These are phyloP conservation scores for Malachius bipustulatus DNA, from an alignment of 2,888 invertebrate species.

Conservation along the genomic window DNA sequence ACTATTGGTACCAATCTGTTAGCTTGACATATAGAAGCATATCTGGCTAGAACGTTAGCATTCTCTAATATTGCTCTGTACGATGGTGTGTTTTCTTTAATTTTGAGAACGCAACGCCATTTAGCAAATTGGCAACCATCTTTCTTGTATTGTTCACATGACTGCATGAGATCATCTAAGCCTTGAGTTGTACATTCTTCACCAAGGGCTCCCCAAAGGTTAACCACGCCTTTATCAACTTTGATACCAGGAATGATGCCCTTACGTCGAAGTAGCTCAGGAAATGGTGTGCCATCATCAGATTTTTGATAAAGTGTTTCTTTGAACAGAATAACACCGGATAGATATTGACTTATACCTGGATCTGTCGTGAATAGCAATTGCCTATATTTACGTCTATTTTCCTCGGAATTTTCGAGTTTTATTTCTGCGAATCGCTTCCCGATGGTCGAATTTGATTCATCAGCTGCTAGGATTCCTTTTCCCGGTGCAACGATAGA, in stretches of 20 bases:
- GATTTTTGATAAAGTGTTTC: constrained; percentile 94
- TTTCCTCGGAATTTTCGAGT: constrained; percentile 83
- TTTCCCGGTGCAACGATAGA: no score
- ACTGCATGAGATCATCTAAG: constrained; percentile 84
- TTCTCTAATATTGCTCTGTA: constrained; percentile 84
- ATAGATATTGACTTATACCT: constrained; percentile 57
- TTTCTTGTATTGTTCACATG: constrained; percentile 95
- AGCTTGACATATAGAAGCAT: constrained; percentile 87
- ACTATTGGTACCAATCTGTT: constrained; percentile 96
- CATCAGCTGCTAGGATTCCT: constrained; percentile 94
- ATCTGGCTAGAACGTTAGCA: constrained; percentile 88
- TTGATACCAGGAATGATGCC: constrained; percentile 91
- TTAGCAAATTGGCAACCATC: constrained; percentile 84
- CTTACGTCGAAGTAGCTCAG: constrained; percentile 66
- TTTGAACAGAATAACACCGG: constrained; percentile 94
- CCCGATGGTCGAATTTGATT: constrained; percentile 81
- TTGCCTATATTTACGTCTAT: constrained; percentile 79
- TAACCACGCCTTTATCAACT: no score
- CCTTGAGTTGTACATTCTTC: constrained; percentile 95
- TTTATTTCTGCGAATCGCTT: constrained; percentile 76
- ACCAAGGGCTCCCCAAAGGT: constrained; percentile 82
- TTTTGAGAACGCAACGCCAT: constrained; percentile 95
- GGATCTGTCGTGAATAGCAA: constrained; percentile 69
- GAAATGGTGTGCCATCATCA: constrained; percentile 69
- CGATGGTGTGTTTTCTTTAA: constrained; percentile 79